phyloP scores from a whole-genome alignment of 2,113 vertebrate genomes.

The Sitta europaea region DNA sequence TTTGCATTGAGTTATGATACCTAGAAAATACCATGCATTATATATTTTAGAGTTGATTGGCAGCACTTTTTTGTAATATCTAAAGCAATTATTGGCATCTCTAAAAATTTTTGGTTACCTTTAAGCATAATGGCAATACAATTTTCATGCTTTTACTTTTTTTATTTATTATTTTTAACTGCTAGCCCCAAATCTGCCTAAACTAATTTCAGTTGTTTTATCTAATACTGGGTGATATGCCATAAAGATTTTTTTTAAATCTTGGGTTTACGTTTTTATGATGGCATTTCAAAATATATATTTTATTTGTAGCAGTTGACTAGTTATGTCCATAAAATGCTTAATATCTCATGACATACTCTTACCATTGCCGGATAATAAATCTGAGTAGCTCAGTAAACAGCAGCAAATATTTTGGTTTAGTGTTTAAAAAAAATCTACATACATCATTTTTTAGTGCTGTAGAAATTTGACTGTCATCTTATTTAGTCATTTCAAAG shows the following conservation, averaged over 20 bases:
- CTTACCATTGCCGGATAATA: not conserved
- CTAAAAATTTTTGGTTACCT: slow-evolving; percentile 77
- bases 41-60: slow-evolving; percentile 66
- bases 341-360: slow-evolving; percentile 15
- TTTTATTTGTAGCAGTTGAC: slow-evolving; percentile 52
- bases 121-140: slow-evolving; percentile 75
- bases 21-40: slow-evolving; percentile 3
- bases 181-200: slow-evolving; percentile 80
- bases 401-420: not conserved
- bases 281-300: slow-evolving; percentile 23
- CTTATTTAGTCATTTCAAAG: slow-evolving; percentile 13
- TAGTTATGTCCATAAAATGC: slow-evolving; percentile 45
- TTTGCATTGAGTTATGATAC: slow-evolving; percentile 45
- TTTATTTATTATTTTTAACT: slow-evolving; percentile 80
- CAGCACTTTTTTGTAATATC: slow-evolving; percentile 74
- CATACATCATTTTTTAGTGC: not conserved
- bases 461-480: not conserved
- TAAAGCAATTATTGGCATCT: slow-evolving; percentile 63
- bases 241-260: slow-evolving; percentile 52
- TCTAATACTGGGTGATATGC: slow-evolving; percentile 62
- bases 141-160: slow-evolving; percentile 78
- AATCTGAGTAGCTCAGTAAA: not conserved
- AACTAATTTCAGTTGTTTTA: slow-evolving; percentile 69
- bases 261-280: slow-evolving; percentile 54
- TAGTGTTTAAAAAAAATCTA: not conserved